Conservation (phyloP, 2,113 vertebrate genomes). For the rabbit (Oryctolagus cuniculus) region mOryCun1.1 NC_091453.1:79010001-79010500, state of each 20-base stretch:
- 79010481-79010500: background rate
- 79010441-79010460: background rate
- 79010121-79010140: conserved; percentile 4
- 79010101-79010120: conserved; percentile 39
- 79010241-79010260: background rate
- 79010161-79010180: background rate
- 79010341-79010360: background rate
- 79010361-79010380: background rate
- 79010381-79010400: background rate
- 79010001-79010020: background rate
- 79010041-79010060: background rate
- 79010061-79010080: conserved; percentile 27
- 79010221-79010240: background rate
- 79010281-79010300: background rate
- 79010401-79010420: background rate
- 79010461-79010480: background rate
- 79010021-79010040: conserved; percentile 42
- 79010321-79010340: background rate
- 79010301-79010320: conserved; percentile 7
- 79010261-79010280: background rate
- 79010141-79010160: background rate
- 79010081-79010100: background rate
- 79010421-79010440: background rate
- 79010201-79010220: conserved; percentile 32
- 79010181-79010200: conserved; percentile 8